Evolutionary conservation across 2,113 vertebrate species (phyloP).

Genomic region (Anas platyrhynchos): DNA sequence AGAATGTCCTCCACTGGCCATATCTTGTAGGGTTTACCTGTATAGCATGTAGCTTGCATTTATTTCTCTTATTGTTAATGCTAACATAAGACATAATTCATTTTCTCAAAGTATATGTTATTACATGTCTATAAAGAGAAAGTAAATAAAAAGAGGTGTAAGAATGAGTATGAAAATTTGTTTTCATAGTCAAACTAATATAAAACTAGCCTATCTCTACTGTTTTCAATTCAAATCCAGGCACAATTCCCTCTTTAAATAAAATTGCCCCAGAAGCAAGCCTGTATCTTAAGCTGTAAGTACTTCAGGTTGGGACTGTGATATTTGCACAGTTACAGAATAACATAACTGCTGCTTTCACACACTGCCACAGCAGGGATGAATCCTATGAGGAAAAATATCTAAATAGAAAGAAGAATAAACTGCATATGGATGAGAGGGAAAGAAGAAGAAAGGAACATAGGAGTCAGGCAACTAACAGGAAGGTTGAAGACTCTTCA

Average conservation of each 20-base stretch:
- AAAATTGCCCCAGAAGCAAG: background rate
- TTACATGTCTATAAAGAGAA: conserved; percentile 29
- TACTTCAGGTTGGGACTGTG: background rate
- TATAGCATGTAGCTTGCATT: background rate
- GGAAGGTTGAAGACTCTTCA: conserved; percentile 34
- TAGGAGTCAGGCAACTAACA: background rate
- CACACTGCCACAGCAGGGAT: background rate
- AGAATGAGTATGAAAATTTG: conserved; percentile 4
- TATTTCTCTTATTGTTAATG: conserved; percentile 44
- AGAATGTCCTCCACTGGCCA: background rate
- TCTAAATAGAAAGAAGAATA: background rate
- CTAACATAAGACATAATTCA: conserved; percentile 19
- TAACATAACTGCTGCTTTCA: conserved; percentile 23
- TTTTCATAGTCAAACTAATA: background rate
- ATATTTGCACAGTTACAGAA: conserved; percentile 44
- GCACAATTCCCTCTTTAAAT: conserved; percentile 43
- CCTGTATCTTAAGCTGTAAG: conserved; percentile 3
- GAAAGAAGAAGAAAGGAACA: background rate
- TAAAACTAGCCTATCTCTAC: background rate
- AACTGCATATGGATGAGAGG: conserved; percentile 5
- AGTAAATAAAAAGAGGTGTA: conserved; percentile 25
- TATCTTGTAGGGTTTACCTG: conserved; percentile 26
- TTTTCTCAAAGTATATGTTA: conserved; percentile 47
- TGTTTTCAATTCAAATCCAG: background rate
- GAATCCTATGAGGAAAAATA: conserved; percentile 33